Percentiles rank a stretch among this genome's conserved stretches.
Conservation (phyloP, 2,113 vertebrate species). For the Zootoca vivipara region DNA sequence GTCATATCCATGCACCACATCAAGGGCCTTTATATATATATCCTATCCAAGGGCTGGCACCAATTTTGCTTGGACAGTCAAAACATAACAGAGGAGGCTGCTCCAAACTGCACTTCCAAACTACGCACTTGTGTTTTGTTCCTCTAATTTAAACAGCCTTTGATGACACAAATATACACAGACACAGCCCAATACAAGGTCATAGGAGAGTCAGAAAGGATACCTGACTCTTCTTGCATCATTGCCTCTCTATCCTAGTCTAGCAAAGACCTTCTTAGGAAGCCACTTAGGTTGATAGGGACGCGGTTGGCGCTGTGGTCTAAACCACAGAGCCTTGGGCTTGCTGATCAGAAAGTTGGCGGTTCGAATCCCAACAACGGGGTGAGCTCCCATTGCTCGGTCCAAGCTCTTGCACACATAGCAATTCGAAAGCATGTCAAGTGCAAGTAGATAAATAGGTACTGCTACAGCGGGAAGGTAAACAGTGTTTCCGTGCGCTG, state of each 20-base stretch:
- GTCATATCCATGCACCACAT: background rate
- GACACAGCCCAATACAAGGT: background rate
- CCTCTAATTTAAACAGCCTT: background rate
- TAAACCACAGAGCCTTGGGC: too few species aligned
- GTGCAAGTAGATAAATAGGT: too few species aligned
- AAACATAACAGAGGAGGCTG: background rate
- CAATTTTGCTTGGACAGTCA: background rate
- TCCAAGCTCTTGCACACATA: too few species aligned
- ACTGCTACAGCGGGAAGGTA: too few species aligned
- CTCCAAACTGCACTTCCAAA: background rate
- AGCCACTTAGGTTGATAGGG: background rate
- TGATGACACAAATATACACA: background rate
- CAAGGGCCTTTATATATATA: background rate
- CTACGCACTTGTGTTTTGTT: background rate
- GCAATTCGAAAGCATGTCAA: too few species aligned
- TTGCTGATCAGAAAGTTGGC: too few species aligned
- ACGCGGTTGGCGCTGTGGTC: too few species aligned
- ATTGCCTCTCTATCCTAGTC: background rate
- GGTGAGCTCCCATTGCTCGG: too few species aligned
- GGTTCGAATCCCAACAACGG: too few species aligned
- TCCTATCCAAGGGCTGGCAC: background rate
- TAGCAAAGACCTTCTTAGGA: background rate
- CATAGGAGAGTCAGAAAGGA: background rate
- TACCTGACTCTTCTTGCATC: background rate
- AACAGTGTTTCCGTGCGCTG: too few species aligned